A percentile compares a stretch with the other conserved stretches of the same genome.
Evolutionary conservation across 2,113 vertebrate genomes (phyloP).

Genomic region (Otis tarda): DNA sequence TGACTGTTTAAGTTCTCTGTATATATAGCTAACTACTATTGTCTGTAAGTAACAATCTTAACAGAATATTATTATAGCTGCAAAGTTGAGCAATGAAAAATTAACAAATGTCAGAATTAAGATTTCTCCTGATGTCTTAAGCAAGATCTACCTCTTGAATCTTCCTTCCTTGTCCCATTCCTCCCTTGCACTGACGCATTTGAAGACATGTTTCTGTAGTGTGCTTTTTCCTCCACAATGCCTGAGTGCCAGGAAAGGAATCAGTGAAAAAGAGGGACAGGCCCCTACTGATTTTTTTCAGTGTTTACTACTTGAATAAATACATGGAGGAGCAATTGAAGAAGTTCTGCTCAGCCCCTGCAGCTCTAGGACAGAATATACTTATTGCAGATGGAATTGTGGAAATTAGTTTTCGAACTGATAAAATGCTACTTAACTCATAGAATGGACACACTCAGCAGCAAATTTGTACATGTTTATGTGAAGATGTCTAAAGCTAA

Average conservation of each 20-base stretch:
- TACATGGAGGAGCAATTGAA: not conserved
- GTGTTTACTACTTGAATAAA: conserved; percentile 6
- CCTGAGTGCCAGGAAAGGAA: not conserved
- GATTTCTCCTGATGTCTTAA: not conserved
- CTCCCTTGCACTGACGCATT: not conserved
- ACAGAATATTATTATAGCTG: not conserved
- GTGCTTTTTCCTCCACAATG: not conserved
- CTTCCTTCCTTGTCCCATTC: not conserved
- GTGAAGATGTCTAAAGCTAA: not conserved
- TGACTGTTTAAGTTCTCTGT: not conserved
- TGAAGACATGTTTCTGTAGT: not conserved
- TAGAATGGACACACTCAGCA: not conserved
- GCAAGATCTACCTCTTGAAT: not conserved
- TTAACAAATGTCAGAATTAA: not conserved
- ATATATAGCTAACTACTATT: not conserved
- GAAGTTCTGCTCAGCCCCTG: not conserved
- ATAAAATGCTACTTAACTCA: not conserved
- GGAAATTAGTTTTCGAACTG: not conserved
- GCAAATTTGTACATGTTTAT: not conserved
- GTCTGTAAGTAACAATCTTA: not conserved
- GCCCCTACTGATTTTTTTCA: not conserved
- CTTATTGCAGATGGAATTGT: not conserved
- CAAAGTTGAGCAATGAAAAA: not conserved
- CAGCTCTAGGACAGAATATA: not conserved
- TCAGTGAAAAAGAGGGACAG: not conserved